A percentile compares a stretch with the other conserved stretches of the same genome.
These are phyloP conservation scores for Xenopus petersii DNA, from an alignment of 2,797 vertebrate genomes.

Conservation along the genomic window DNA sequence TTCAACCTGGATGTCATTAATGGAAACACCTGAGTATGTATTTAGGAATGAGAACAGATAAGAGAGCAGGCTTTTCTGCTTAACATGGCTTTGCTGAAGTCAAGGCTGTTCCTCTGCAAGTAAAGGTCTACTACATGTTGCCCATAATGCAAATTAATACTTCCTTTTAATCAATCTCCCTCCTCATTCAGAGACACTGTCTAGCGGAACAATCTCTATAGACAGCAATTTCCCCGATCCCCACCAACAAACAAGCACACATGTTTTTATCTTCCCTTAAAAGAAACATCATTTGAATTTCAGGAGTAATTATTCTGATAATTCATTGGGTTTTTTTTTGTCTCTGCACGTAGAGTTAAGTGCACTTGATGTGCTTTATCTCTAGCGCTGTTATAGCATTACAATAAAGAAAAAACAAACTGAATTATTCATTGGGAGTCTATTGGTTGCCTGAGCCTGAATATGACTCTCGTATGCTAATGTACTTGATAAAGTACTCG, in stretches of 20 bases:
- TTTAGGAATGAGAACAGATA: no score
- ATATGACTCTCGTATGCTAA: conserved; percentile 66
- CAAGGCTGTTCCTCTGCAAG: no score
- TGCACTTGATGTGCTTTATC: conserved; percentile 53
- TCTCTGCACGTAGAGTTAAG: conserved; percentile 55
- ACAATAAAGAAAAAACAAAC: background rate
- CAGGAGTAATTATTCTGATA: conserved; percentile 55
- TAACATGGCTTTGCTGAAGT: no score
- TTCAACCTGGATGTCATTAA: no score
- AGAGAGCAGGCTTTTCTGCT: no score
- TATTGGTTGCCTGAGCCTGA: conserved; percentile 55
- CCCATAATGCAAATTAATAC: no score
- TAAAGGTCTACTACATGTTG: no score
- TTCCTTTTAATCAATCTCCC: no score
- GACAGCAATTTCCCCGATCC: conserved; percentile 5
- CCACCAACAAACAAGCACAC: conserved; percentile 52
- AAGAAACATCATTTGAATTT: conserved; percentile 53
- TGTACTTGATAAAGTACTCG: conserved; percentile 57
- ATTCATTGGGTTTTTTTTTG: conserved; percentile 53
- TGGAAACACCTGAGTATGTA: no score
- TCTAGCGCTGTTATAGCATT: conserved; percentile 57
- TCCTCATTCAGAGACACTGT: no score
- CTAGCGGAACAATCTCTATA: no score
- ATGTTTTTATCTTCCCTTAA: conserved; percentile 53
- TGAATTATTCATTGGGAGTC: conserved; percentile 64